Evolutionary conservation across 2,888 invertebrate genomes (phyloP).

Genomic region (Philereme transversata): DNA sequence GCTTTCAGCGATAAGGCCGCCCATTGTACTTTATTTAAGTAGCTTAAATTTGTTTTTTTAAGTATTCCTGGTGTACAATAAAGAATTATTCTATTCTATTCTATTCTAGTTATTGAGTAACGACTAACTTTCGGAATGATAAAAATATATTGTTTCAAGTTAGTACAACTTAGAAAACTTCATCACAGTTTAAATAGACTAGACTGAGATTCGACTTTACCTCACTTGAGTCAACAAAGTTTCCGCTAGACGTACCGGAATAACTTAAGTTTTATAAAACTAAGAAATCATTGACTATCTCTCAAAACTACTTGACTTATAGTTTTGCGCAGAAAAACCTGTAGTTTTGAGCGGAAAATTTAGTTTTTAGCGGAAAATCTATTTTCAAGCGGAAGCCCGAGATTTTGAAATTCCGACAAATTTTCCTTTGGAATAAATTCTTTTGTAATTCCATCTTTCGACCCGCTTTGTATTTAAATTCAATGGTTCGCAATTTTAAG

Average conservation of each 20-base stretch:
- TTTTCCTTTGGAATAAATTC: conserved; percentile 9
- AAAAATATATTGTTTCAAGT: too few species aligned
- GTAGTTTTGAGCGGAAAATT: conserved; percentile 10
- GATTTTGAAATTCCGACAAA: conserved; percentile 4
- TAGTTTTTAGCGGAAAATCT: conserved; percentile 14
- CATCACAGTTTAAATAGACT: too few species aligned
- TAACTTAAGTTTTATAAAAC: conserved; percentile 2
- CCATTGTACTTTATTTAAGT: too few species aligned
- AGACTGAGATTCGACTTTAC: too few species aligned
- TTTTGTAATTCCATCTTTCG: conserved; percentile 4
- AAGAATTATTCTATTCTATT: too few species aligned
- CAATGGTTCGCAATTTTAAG: not conserved
- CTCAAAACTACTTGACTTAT: conserved; percentile 9
- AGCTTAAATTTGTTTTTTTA: too few species aligned
- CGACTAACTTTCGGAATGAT: too few species aligned
- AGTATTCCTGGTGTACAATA: too few species aligned
- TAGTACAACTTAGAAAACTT: too few species aligned
- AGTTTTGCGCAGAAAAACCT: not conserved
- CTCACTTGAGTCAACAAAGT: not conserved
- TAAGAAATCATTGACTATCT: conserved; percentile 2
- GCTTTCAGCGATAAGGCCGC: too few species aligned
- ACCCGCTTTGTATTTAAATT: conserved; percentile 8
- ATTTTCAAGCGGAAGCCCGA: conserved; percentile 7
- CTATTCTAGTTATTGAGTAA: too few species aligned
- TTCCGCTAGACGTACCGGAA: not conserved